phyloP scores from a whole-genome alignment of 2,113 vertebrate genomes.

The Petromus typicus region DNA sequence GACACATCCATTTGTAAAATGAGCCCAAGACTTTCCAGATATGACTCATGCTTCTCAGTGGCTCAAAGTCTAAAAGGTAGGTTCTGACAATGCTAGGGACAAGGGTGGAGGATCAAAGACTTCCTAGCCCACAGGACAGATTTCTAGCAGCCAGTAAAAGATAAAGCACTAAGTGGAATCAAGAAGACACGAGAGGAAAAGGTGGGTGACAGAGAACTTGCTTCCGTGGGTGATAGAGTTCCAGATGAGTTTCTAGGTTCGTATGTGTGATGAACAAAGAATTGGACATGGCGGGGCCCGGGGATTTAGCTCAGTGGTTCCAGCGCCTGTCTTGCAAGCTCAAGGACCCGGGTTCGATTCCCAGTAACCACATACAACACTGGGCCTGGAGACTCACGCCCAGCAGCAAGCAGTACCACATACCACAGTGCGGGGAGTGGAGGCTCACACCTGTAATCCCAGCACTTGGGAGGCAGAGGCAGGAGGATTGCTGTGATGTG shows the following conservation, averaged over 20 bases:
- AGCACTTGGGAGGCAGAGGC: too few relatives aligned
- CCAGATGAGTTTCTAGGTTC: background rate
- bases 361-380: too few relatives aligned
- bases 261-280: background rate
- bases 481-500: too few relatives aligned
- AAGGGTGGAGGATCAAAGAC: background rate
- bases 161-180: background rate
- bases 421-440: too few relatives aligned
- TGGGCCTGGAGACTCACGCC: too few relatives aligned
- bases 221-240: background rate
- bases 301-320: too few relatives aligned
- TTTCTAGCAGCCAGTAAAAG: background rate
- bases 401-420: too few relatives aligned
- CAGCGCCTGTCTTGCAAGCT: too few relatives aligned
- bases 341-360: too few relatives aligned
- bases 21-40: background rate
- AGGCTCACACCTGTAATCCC: too few relatives aligned
- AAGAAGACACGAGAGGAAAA: background rate
- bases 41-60: background rate
- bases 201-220: background rate
- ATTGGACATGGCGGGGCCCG: background rate
- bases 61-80: background rate
- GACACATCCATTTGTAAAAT: background rate
- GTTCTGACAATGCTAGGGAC: background rate
- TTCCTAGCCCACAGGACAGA: background rate